Evolutionary conservation across 2,888 invertebrate species (phyloP), one percentile per base, ranked within the genome.

Genomic region (Thelaira solivaga): DNA sequence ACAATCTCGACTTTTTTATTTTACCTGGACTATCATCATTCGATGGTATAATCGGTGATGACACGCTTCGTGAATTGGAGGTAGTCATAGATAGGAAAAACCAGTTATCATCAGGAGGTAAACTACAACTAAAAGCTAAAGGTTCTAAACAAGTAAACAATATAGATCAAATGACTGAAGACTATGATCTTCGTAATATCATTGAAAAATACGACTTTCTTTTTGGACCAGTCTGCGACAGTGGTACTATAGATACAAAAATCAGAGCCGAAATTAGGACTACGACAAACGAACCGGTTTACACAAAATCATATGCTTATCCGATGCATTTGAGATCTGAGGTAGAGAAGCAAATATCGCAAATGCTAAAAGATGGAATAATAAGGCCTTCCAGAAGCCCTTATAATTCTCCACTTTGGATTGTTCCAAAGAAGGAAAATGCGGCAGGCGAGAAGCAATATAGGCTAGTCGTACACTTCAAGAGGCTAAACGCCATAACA

Each of bases 211-310:
- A 55, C 31, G 2, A 26, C 4, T 8, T 16, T 5, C 45, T 59
- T 8, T 81, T 81, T 55, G 76, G 74, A 10, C 72, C 68, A 34
- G 55, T 78, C 13, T 53, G 51, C 43, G 39, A 39, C n/a, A 39
- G 13, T 13, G 24, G 36, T 2, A 16, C 10, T 10, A 24, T 55
- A 67, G 72, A 8, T 22, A 69, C 34, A 53, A 29, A 13, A 10
- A 80, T 86, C 1, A 83, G 83, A 69, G 87, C 88, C 34, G 67
- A 83, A 49, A 89, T 89, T n/a, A 76, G 80, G 31, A 85, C 84
- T 0, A 82, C 73, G 1, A 80, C 82, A 2, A 57, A 82, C 7
- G 74, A 79, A 7, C 87, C 86, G 0, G 82, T 87, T 4, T 83
- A 82, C 49, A 74, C 83, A 86, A 86, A 82, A 81, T 82, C 11